These are phyloP conservation scores for Myotis lucifugus DNA, from an alignment of 2,113 vertebrate species.

Conservation along the genomic window DNA sequence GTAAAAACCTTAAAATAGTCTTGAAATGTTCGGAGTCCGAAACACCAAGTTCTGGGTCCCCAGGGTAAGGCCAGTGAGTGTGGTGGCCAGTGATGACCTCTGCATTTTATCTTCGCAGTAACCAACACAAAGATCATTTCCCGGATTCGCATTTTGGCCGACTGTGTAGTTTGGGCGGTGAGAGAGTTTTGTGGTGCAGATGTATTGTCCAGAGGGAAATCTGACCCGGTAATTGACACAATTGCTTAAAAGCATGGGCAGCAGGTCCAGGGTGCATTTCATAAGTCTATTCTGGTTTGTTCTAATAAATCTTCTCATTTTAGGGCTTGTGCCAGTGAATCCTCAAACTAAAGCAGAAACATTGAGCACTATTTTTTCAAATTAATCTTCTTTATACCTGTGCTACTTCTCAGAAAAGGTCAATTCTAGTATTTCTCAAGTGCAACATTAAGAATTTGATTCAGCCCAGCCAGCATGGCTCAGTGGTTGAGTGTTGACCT, in stretches of 20 bases:
- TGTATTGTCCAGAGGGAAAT: not conserved
- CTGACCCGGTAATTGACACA: not conserved
- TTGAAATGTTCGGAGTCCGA: not conserved
- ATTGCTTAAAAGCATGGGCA: not conserved
- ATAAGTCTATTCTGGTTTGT: not conserved
- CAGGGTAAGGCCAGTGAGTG: not conserved
- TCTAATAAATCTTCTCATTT: not conserved
- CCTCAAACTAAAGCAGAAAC: not conserved
- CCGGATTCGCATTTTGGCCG: not conserved
- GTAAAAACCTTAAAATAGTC: constrained; percentile 6
- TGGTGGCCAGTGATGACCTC: not conserved
- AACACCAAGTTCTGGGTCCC: not conserved
- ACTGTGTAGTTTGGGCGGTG: not conserved
- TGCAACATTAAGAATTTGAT: not conserved
- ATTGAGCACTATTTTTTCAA: constrained; percentile 32
- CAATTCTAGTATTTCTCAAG: constrained; percentile 26
- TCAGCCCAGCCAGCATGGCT: not conserved
- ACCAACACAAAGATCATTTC: not conserved
- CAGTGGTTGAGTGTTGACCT: too few relatives aligned
- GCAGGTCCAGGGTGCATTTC: not conserved
- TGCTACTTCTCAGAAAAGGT: not conserved
- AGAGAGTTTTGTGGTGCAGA: not conserved
- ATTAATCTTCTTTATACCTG: not conserved
- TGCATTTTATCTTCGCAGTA: constrained; percentile 17
- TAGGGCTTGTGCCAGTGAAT: not conserved